Evolutionary conservation across 2,888 invertebrate species (phyloP), one percentile per base, ranked within the genome.

Genomic region (Pemphredon lugubris): DNA sequence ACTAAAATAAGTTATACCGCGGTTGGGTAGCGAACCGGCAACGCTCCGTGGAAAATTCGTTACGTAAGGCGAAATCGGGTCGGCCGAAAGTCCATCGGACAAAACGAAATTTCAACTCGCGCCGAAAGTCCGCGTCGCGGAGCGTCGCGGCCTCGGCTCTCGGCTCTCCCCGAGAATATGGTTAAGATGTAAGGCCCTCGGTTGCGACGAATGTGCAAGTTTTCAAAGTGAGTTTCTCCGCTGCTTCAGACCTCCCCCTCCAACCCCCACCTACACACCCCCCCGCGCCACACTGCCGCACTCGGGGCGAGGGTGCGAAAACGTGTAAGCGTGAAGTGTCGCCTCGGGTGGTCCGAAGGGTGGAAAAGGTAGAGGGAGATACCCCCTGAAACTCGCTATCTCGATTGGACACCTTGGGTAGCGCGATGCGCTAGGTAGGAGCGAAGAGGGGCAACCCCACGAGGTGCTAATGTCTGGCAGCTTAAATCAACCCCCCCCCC

Each of bases 391-490:
- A 59, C 59, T 71, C 79, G 76, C 71, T 80, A 79, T 80, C 79
- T 73, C 79, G 79, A 79, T 80, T 48, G 75, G 73, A 73, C 79
- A 73, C 75, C 70, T 75, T 71, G 76, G 65, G 77, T 67, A 58
- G 63, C 63, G 55, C 61, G 60, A 40, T 37, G 73, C 44, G 51
- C 14, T 23, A 37, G 40, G 59, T 44, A 21, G 34, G 26, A 23
- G 26, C 51, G 65, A 39, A 44, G 60, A 61, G 68, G 69, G 73
- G 64, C 76, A 71, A 53, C 66, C 68, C 71, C 64, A 75, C 74
- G 79, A 82, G 77, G 82, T 82, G 82, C 73, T 82, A 82, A 82
- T 82, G 82, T 81, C 82, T 81, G 64, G 64, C 79, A 76, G 82
- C 73, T 82, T 82, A 82, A 82, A 82, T 82, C 82, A 77, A 67